Evolutionary conservation across 1,140 invertebrate genomes (phyloP), one percentile per base, ranked within the genome.

Genomic region (Magallana angulata): DNA sequence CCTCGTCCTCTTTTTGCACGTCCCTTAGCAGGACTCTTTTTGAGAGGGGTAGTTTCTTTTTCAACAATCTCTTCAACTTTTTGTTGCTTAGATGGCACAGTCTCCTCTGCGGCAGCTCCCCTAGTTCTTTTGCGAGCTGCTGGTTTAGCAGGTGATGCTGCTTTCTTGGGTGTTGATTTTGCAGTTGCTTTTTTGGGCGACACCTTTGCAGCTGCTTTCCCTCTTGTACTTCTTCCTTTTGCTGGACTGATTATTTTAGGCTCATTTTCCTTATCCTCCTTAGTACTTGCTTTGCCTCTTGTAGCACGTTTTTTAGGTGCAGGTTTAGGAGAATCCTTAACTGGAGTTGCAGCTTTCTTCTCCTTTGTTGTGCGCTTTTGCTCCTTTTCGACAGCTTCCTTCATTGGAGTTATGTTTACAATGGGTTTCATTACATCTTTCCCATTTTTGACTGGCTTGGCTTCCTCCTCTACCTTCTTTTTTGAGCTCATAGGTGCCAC

Each of bases 191-290:
- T 82, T 14, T 56, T 57, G 8, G 68, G 80, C 56, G 57, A 9
- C 64, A 68, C n/a, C 14, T 58, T 58, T 85, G 57, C 60, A 12
- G 60, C 56, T 84, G 59, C 36, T 71, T 60, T 86, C 57, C 81
- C n/a, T 56, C 80, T 85, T 76, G 82, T 89, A 9, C 64, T 62
- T 64, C 84, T 71, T 18, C 71, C 80, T 85, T 89, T 84, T 16
- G 59, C 83, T 62, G 81, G 76, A 82, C 14, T 76, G 36, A 57
- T 80, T 62, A 71, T 56, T 68, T 85, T 64, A 18, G 68, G 24
- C 18, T 56, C 18, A 48, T 58, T 76, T 64, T 80, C 30, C 11
- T n/a, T 60, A 6, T 58, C 7, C 68, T 86, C 71, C 14, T 71
- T 58, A 14, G 84, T 30, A 11, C 48, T 71, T 57, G 85, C n/a